Conservation (phyloP, 2,888 invertebrate genomes). For the Patella caerulea region DNA sequence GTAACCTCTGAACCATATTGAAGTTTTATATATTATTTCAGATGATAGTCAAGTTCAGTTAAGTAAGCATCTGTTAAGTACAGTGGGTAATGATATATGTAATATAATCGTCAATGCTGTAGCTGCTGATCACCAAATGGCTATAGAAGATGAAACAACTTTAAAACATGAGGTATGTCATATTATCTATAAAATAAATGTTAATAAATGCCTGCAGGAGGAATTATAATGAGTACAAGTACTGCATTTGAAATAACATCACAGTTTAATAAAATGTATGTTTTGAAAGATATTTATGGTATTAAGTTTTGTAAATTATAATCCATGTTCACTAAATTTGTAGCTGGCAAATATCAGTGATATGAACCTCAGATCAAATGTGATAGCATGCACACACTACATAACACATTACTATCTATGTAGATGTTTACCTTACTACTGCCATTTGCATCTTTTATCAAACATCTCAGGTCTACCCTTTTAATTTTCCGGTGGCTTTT, state of each 20-base stretch:
- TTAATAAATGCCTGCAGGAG: too few relatives aligned
- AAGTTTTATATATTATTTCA: constrained; percentile 39
- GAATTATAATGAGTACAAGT: not conserved
- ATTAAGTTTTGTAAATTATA: not conserved
- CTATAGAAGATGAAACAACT: constrained; percentile 51
- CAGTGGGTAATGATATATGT: constrained; percentile 85
- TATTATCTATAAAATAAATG: too few relatives aligned
- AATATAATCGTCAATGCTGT: constrained; percentile 85
- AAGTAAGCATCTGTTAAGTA: constrained; percentile 87
- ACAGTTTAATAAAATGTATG: not conserved
- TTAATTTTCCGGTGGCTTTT: too few relatives aligned
- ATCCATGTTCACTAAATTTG: too few relatives aligned
- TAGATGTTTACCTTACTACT: too few relatives aligned
- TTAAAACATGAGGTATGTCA: constrained; percentile 69
- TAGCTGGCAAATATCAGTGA: too few relatives aligned
- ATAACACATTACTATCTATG: too few relatives aligned
- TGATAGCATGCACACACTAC: too few relatives aligned
- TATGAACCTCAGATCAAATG: too few relatives aligned
- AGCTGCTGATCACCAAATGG: constrained; percentile 73
- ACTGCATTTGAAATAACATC: not conserved
- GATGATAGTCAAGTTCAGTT: constrained; percentile 79
- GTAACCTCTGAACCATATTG: not conserved
- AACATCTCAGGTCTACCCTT: too few relatives aligned
- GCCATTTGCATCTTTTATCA: too few relatives aligned
- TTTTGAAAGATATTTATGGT: not conserved